phyloP scores from a whole-genome alignment of 2,888 invertebrate genomes.

The Chrysolina oricalcia region DNA sequence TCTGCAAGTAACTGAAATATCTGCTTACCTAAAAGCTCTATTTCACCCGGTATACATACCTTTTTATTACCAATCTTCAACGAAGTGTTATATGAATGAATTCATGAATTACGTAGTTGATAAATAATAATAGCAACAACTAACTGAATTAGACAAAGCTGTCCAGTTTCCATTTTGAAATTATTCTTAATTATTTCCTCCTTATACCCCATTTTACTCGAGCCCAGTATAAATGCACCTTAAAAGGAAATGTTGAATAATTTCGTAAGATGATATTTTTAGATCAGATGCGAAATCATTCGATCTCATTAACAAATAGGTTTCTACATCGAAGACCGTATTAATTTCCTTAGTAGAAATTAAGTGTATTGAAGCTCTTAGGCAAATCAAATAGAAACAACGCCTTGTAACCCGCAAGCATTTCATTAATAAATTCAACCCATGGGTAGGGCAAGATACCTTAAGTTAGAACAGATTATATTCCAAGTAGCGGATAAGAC shows the following conservation, averaged over 20 bases:
- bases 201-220: no score
- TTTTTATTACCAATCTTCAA: no score
- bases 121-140: no score
- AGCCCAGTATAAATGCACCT: neutral
- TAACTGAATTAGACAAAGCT: no score
- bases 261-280: neutral
- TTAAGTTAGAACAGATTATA: slow-evolving; percentile 54
- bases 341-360: slow-evolving; percentile 70
- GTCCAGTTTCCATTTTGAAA: no score
- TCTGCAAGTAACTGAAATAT: no score
- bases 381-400: slow-evolving; percentile 69
- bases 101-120: no score
- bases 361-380: slow-evolving; percentile 70
- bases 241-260: neutral
- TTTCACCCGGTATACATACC: no score
- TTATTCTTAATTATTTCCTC: no score
- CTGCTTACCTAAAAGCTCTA: no score
- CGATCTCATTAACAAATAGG: slow-evolving; percentile 69
- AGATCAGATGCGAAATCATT: slow-evolving; percentile 51
- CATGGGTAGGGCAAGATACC: slow-evolving; percentile 63
- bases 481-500: slow-evolving; percentile 6
- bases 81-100: no score
- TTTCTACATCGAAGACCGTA: slow-evolving; percentile 63
- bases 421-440: slow-evolving; percentile 64
- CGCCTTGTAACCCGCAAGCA: slow-evolving; percentile 63